These are phyloP conservation scores for Entomobrya multifasciata DNA, from an alignment of 2,888 invertebrate species.

Conservation along the genomic window DNA sequence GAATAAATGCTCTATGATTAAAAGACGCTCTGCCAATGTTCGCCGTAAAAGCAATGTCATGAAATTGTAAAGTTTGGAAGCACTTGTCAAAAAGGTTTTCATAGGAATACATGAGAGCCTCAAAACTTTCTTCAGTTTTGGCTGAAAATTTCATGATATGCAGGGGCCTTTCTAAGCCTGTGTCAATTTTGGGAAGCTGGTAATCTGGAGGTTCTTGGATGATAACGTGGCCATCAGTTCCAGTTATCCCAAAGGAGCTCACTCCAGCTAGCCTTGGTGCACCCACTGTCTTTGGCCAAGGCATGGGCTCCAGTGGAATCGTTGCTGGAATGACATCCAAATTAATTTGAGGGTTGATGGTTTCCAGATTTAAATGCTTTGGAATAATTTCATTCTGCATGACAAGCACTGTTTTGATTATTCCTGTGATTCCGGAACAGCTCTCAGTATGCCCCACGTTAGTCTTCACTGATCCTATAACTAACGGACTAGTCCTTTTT, in stretches of 20 bases:
- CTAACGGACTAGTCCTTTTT: slow-evolving; percentile 36
- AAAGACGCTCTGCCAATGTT: slow-evolving; percentile 46
- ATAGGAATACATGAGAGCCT: slow-evolving; percentile 51
- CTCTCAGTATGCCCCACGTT: slow-evolving; percentile 72
- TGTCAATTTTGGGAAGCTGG: too few species aligned
- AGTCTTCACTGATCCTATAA: slow-evolving; percentile 71
- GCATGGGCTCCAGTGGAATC: slow-evolving; percentile 50
- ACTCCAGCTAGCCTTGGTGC: slow-evolving; percentile 58
- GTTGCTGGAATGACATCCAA: slow-evolving; percentile 71
- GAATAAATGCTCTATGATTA: slow-evolving; percentile 44
- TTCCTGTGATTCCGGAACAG: slow-evolving; percentile 65
- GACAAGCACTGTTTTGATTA: slow-evolving; percentile 72
- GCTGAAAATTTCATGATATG: slow-evolving; percentile 68
- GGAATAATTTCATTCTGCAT: slow-evolving; percentile 71
- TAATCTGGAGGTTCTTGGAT: slow-evolving; percentile 70
- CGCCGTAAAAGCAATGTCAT: slow-evolving; percentile 32
- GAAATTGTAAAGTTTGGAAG: too few species aligned
- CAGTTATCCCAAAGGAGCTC: slow-evolving; percentile 71
- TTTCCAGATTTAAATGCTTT: slow-evolving; percentile 65
- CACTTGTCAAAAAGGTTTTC: background rate
- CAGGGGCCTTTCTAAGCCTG: background rate
- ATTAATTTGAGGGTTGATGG: slow-evolving; percentile 68
- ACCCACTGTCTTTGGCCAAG: slow-evolving; percentile 40
- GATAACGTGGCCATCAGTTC: slow-evolving; percentile 71
- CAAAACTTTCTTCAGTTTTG: slow-evolving; percentile 57